Evolutionary conservation across 1,140 invertebrate genomes (phyloP), one percentile per base, ranked within the genome.

Genomic region (Drosophila willistoni): DNA sequence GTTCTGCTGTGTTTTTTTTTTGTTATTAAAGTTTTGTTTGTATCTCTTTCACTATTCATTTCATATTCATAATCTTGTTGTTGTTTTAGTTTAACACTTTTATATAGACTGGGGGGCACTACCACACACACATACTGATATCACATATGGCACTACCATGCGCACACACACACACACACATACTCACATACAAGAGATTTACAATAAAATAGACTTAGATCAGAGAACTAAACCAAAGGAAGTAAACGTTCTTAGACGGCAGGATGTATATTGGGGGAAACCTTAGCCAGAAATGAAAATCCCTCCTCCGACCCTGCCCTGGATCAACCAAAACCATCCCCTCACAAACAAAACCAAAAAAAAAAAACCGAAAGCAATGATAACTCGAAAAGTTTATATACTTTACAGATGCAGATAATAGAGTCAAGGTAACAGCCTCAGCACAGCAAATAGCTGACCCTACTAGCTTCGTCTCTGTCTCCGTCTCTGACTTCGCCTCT

Each of bases 361-460:
- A n/a, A n/a, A n/a, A n/a, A n/a, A n/a, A 64, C 51, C 55, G 59
- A 44, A 73, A 47, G n/a, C 9, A 51, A 47, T 51, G 44, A 51
- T 51, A 51, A 51, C 44, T 51, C 22, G 44, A 22, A 51, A 42
- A 65, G 70, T 74, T 61, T 75, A 36, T 75, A 72, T 73, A 76
- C 34, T 70, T 76, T 76, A 64, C 73, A 76, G 73, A 76, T 76
- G 42, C 12, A 42, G 64, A 65, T 47, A 64, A 55, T 47, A 71
- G 59, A 55, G 69, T 55, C 71, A 72, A 54, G n/a, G 60, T 39
- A 44, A 44, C 33, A 60, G 66, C 10, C 65, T 55, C 63, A 62
- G 41, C 60, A 44, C 60, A 59, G 33, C 29, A 29, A 29, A 59
- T 59, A 59, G 56, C 56, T 39, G 56, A 59, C 56, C 56, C 56